Evolutionary conservation across 2,113 vertebrate genomes (phyloP).

Genomic region (Corythoichthys haematopterus): DNA sequence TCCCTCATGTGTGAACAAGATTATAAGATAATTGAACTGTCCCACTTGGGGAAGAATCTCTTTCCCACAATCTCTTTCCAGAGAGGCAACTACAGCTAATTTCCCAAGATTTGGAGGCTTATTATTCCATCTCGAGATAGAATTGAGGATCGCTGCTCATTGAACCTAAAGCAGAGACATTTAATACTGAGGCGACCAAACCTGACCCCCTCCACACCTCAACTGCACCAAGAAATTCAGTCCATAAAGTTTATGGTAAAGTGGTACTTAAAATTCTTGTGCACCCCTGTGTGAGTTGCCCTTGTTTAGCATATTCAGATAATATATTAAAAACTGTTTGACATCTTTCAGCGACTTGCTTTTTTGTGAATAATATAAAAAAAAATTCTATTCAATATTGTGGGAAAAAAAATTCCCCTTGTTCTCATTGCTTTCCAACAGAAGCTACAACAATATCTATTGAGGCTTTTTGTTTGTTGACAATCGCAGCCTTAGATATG

Average conservation of each 20-base stretch:
- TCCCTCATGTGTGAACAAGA: no score
- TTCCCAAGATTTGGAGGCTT: not conserved
- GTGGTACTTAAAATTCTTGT: no score
- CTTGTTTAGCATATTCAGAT: not conserved
- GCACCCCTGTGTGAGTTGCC: not conserved
- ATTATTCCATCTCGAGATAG: not conserved
- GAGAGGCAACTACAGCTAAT: not conserved
- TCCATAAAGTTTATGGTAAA: no score
- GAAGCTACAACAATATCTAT: slow-evolving; percentile 28
- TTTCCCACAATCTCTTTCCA: no score
- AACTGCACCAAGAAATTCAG: not conserved
- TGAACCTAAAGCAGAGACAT: no score
- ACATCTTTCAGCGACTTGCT: not conserved
- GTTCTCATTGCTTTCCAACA: slow-evolving; percentile 18
- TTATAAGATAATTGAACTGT: no score
- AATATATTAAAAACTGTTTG: not conserved
- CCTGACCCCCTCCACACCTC: not conserved
- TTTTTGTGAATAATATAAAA: not conserved
- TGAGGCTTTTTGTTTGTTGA: slow-evolving; percentile 41
- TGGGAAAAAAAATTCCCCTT: slow-evolving; percentile 20
- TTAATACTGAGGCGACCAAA: not conserved
- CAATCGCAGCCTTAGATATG: slow-evolving; percentile 26
- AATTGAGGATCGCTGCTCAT: not conserved
- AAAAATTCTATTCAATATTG: not conserved
- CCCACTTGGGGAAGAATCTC: no score